Base-by-base conservation (phyloP, 2,113 vertebrate genomes). In the Psammodynastes pulverulentus region DNA sequence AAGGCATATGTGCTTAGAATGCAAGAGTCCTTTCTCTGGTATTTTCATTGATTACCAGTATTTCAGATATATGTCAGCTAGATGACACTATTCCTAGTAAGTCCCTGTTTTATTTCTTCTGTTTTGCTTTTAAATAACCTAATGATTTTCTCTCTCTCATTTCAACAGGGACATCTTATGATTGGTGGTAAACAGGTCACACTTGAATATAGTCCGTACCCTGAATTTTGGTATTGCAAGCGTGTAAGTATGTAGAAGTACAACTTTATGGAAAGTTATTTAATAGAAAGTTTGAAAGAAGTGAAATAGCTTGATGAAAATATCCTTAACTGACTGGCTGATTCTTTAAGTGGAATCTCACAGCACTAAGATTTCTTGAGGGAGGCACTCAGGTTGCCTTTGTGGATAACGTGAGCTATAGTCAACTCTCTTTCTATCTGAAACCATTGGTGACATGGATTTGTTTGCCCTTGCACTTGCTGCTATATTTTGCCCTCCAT, bases 141-240 rank as follows among this genome's bases (percentile, higher is more conserved):
- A 13, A 96, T 97, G 92, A 89, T 89, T 94, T 24, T 95, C 84
- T 95, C 95, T 24, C 51, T 97, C 97, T 62, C 5, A 95, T 97
- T 96, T 98, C 98, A 96, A 94, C 98, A 99, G 99, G 98, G 98
- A 92, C 98, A 98, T 96, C 97, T 99, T 95, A 98, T 98, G 92
- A 98, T 99, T 92, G 98, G 98, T 96, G 98, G 97, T 96, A 99
- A 98, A 97, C 98, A 98, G 43, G 97, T 99, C 79, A 98, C 98
- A 88, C 97, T 99, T 95, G 98, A 98, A 96, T 99, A 99, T 96
- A 97, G 98, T 94, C 98, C 97, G 0, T 97, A 96, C 93, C 97
- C 95, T 49, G 97, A 98, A 93, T 97, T 97, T 29, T 98, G 98
- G 98, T 97, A 96, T 93, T 98, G 98, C 95, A 98, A 97, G 95